These are phyloP conservation scores for Struthidea cinerea DNA, from an alignment of 2,113 vertebrate species.

Conservation along the genomic window DNA sequence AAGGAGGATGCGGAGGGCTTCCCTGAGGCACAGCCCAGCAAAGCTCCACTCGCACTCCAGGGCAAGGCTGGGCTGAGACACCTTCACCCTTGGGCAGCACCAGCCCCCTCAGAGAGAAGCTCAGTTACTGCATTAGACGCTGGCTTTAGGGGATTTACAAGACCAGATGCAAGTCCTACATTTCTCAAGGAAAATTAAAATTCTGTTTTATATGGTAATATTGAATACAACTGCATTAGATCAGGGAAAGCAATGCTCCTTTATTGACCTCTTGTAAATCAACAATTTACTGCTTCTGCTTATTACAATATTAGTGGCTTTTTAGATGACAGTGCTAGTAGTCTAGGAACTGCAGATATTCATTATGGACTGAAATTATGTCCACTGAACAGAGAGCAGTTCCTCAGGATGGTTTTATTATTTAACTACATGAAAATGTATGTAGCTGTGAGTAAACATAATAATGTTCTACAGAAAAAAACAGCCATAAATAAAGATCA, in stretches of 20 bases:
- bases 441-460: conserved; percentile 46
- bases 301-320: conserved; percentile 53
- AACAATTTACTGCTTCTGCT: conserved; percentile 37
- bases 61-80: not conserved
- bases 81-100: not conserved
- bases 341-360: conserved; percentile 50
- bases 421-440: conserved; percentile 56
- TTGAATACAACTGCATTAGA: conserved; percentile 33
- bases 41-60: not conserved
- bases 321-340: conserved; percentile 33
- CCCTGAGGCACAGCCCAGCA: not conserved
- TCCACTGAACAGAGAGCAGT: conserved; percentile 5
- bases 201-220: conserved; percentile 26
- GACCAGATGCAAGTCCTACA: not conserved
- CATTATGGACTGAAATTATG: conserved; percentile 56
- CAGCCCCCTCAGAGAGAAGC: not conserved
- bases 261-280: conserved; percentile 47
- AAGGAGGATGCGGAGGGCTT: not conserved
- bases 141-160: not conserved
- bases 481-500: conserved; percentile 43
- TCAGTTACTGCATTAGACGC: not conserved
- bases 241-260: conserved; percentile 38
- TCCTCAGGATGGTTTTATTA: conserved; percentile 60
- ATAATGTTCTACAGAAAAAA: conserved; percentile 31
- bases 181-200: conserved; percentile 50